A percentile compares a stretch with the other conserved stretches of the same genome.
Evolutionary conservation across 2,797 vertebrate species (phyloP).

Genomic region (Rhabdomys pumilio): DNA sequence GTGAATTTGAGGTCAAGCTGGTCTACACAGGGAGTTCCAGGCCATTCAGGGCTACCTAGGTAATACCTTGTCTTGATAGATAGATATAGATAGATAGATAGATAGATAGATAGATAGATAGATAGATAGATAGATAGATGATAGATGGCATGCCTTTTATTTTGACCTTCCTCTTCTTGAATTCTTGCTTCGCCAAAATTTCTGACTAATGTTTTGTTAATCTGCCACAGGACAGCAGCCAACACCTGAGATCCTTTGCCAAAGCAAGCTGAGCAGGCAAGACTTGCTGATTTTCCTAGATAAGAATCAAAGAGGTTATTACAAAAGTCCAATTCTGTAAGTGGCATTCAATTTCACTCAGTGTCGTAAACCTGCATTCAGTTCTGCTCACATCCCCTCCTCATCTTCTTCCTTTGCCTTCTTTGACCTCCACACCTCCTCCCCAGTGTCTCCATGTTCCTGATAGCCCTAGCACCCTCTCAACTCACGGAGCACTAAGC

Average conservation of each 20-base stretch:
- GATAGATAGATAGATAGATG: not conserved
- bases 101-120: not conserved
- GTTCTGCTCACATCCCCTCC: not conserved
- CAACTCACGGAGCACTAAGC: not conserved
- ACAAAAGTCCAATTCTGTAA: not conserved
- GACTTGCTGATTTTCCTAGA: constrained; percentile 65
- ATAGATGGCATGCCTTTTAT: constrained; percentile 69
- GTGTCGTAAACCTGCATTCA: not conserved
- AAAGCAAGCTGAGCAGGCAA: constrained; percentile 78
- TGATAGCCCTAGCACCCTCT: not conserved
- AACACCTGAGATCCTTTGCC: constrained; percentile 43
- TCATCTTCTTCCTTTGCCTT: not conserved
- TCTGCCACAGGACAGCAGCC: not conserved
- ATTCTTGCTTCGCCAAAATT: constrained; percentile 30
- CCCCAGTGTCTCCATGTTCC: not conserved
- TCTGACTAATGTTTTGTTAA: not conserved
- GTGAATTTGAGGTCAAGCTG: not conserved
- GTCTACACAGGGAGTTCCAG: not conserved
- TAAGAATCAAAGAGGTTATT: not conserved
- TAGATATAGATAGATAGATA: not conserved
- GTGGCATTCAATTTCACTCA: not conserved
- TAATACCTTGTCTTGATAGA: not conserved
- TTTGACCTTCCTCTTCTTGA: not conserved
- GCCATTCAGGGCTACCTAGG: too few species aligned
- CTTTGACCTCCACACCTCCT: not conserved